Conservation (phyloP, 2,113 vertebrate species). For the Etia nguti region DNA sequence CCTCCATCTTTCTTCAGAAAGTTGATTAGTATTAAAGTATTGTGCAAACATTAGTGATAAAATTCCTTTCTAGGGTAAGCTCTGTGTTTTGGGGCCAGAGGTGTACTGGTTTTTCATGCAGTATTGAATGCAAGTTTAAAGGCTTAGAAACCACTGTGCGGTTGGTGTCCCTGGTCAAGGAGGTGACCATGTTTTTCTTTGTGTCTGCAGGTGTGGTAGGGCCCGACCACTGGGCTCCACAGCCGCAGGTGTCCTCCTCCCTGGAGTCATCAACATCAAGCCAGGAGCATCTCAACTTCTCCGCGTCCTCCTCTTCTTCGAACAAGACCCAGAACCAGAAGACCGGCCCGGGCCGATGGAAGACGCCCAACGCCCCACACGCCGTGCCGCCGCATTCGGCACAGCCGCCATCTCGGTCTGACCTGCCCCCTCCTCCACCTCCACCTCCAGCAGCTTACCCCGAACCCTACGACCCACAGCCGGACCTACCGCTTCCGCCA, state of each 20-base stretch:
- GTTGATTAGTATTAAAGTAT: not conserved
- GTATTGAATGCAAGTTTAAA: not conserved
- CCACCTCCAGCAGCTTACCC: constrained; percentile 78
- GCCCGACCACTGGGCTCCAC: constrained; percentile 79
- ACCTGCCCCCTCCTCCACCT: constrained; percentile 87
- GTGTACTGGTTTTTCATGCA: not conserved
- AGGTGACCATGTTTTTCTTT: not conserved
- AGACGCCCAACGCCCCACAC: constrained; percentile 82
- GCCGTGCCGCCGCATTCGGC: constrained; percentile 60
- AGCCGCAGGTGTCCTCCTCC: constrained; percentile 80
- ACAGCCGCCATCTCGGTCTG: constrained; percentile 82
- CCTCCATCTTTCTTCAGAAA: not conserved
- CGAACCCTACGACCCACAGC: constrained; percentile 76
- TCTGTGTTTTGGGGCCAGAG: not conserved
- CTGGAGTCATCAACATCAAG: constrained; percentile 92
- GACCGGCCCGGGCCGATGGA: constrained; percentile 94
- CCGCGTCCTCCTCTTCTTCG: constrained; percentile 76
- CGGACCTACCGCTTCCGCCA: constrained; percentile 78
- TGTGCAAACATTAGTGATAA: not conserved
- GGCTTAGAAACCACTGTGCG: not conserved
- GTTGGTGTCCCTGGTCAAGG: not conserved
- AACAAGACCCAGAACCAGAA: constrained; percentile 82
- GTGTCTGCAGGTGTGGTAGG: constrained; percentile 27
- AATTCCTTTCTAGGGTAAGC: not conserved
- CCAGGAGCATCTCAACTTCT: constrained; percentile 93